Conservation (phyloP, 2,113 vertebrate genomes). For the Genyomyrus donnyi region DNA sequence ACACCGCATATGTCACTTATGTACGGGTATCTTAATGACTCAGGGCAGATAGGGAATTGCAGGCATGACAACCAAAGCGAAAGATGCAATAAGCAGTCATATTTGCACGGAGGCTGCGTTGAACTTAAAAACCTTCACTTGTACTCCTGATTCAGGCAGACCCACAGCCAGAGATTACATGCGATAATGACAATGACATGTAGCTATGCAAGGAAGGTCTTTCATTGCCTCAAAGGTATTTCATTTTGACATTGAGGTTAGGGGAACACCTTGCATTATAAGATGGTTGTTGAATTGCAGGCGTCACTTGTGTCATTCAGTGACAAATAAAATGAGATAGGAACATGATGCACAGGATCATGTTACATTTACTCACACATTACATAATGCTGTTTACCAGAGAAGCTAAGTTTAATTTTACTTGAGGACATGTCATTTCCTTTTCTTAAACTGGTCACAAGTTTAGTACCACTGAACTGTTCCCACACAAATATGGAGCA, state of each 20-base stretch:
- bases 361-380: not conserved
- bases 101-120: not conserved
- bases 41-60: not conserved
- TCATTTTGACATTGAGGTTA: not conserved
- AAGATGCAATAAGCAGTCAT: not conserved
- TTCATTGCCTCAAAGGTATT: not conserved
- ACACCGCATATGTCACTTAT: not conserved
- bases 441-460: not conserved
- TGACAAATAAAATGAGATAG: not conserved
- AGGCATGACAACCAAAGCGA: not conserved
- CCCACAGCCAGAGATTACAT: not conserved
- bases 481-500: not conserved
- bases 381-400: not conserved
- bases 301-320: not conserved
- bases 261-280: not conserved
- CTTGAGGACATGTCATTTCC: not conserved
- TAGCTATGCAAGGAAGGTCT: not conserved
- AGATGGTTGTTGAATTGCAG: not conserved
- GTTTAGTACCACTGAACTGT: not conserved
- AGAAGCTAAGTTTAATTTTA: not conserved
- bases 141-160: not conserved
- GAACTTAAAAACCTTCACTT: not conserved
- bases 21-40: not conserved
- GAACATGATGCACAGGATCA: not conserved
- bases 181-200: not conserved